Evolutionary conservation across 2,797 vertebrate species (phyloP).

Genomic region (Enteromius treurensis): DNA sequence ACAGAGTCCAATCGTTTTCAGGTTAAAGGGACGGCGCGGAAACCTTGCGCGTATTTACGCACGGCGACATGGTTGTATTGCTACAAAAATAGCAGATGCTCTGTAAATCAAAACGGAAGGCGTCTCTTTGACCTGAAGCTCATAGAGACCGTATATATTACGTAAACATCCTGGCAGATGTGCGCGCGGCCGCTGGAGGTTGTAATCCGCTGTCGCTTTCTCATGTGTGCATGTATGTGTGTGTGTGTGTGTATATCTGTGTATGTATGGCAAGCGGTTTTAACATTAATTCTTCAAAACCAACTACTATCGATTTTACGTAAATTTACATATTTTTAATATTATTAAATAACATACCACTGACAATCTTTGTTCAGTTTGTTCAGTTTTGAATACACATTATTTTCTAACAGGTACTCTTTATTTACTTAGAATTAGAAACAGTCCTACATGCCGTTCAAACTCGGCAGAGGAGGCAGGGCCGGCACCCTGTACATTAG

Average conservation of each 20-base stretch:
- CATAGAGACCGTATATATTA: slow-evolving; percentile 46
- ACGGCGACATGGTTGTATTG: slow-evolving; percentile 13
- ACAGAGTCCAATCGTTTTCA: slow-evolving; percentile 31
- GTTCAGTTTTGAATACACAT: not conserved
- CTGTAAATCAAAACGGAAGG: slow-evolving; percentile 5
- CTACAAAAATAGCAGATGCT: slow-evolving; percentile 4
- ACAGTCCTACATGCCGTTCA: too few relatives aligned
- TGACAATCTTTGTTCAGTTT: too few relatives aligned
- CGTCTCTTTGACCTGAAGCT: slow-evolving; percentile 39
- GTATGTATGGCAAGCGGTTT: slow-evolving; percentile 7
- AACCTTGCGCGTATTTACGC: slow-evolving; percentile 39
- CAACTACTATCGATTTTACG: not conserved
- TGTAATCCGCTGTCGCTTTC: slow-evolving; percentile 58
- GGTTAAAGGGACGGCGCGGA: slow-evolving; percentile 43
- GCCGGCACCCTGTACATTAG: too few relatives aligned
- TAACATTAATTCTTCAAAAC: not conserved
- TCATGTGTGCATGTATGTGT: slow-evolving; percentile 19
- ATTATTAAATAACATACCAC: not conserved
- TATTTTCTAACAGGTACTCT: not conserved
- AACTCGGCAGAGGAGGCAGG: too few relatives aligned
- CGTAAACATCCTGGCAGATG: slow-evolving; percentile 65
- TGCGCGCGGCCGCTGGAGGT: slow-evolving; percentile 57
- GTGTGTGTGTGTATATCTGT: not conserved
- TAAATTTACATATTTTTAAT: not conserved
- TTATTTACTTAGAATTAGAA: not conserved